Conservation (phyloP, 2,113 vertebrate species). For the Sprattus sprattus region DNA sequence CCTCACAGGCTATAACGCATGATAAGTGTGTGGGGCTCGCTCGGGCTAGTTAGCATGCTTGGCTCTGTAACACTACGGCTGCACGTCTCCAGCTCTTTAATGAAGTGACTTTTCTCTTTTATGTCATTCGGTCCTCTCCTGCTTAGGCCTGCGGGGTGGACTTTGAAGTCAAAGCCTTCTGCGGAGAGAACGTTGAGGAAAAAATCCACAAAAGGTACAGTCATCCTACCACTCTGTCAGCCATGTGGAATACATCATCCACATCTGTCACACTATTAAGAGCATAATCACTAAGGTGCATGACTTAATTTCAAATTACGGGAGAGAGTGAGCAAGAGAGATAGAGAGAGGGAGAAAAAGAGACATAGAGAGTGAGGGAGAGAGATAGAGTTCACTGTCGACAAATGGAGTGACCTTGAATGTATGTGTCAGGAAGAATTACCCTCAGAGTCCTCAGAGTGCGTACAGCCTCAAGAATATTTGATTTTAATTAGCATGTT, state of each 20-base stretch:
- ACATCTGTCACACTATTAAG: constrained; percentile 1
- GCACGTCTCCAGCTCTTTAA: background rate
- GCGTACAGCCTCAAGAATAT: background rate
- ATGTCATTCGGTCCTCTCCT: background rate
- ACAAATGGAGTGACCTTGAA: background rate
- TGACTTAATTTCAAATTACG: background rate
- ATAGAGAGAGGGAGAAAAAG: background rate
- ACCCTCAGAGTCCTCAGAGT: background rate
- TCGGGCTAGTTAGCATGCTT: background rate
- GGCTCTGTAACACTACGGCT: background rate
- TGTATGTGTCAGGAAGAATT: background rate
- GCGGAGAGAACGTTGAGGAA: constrained; percentile 88
- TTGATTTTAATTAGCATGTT: constrained; percentile 1
- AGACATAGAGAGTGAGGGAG: background rate
- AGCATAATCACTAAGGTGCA: background rate
- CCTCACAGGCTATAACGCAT: background rate
- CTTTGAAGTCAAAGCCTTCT: constrained; percentile 96
- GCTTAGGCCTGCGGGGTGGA: constrained; percentile 93
- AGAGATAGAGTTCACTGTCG: background rate
- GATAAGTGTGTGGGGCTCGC: constrained; percentile 42
- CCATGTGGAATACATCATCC: background rate
- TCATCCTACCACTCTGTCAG: background rate
- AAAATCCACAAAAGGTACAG: constrained; percentile 93
- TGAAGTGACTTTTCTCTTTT: background rate
- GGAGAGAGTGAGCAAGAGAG: too few relatives aligned